phyloP scores from a whole-genome alignment of 2,888 invertebrate genomes.

The Aphidius colemani region DNA sequence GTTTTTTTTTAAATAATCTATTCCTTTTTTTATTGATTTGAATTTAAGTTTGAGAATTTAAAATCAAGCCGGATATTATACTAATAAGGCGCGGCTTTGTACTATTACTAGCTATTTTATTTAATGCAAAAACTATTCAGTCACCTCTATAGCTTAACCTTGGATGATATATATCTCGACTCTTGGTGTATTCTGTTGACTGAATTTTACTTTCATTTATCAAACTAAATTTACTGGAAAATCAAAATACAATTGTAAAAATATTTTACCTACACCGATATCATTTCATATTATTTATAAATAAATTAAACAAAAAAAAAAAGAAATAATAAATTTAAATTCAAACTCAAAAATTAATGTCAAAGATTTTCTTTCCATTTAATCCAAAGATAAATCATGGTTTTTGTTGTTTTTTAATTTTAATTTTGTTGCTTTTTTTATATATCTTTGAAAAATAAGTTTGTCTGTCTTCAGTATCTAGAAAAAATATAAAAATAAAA shows the following conservation, averaged over 20 bases:
- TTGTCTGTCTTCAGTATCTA: too few relatives aligned
- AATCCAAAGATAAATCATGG: constrained; percentile 22
- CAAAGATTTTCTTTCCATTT: constrained; percentile 18
- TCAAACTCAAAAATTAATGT: constrained; percentile 28
- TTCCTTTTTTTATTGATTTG: constrained; percentile 32
- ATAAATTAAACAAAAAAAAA: too few relatives aligned
- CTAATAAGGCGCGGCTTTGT: constrained; percentile 54
- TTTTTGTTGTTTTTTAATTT: constrained; percentile 19
- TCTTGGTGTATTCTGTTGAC: too few relatives aligned
- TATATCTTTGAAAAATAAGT: background rate
- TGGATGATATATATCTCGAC: constrained; percentile 34
- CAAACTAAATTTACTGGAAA: too few relatives aligned
- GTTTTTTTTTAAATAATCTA: constrained; percentile 15
- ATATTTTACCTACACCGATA: too few relatives aligned
- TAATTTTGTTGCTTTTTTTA: background rate
- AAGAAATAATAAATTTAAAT: constrained; percentile 12
- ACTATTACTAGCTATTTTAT: constrained; percentile 54
- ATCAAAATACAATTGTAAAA: too few relatives aligned
- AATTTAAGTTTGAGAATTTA: constrained; percentile 55
- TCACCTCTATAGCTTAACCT: constrained; percentile 46
- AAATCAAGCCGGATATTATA: constrained; percentile 51
- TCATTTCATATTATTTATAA: too few relatives aligned
- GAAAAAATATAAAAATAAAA: constrained; percentile 15
- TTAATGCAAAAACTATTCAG: constrained; percentile 51
- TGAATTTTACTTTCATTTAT: too few relatives aligned